Percentiles rank a stretch among this genome's conserved stretches.
phyloP scores from a whole-genome alignment of 2,797 vertebrate species.

The Falco berigora region DNA sequence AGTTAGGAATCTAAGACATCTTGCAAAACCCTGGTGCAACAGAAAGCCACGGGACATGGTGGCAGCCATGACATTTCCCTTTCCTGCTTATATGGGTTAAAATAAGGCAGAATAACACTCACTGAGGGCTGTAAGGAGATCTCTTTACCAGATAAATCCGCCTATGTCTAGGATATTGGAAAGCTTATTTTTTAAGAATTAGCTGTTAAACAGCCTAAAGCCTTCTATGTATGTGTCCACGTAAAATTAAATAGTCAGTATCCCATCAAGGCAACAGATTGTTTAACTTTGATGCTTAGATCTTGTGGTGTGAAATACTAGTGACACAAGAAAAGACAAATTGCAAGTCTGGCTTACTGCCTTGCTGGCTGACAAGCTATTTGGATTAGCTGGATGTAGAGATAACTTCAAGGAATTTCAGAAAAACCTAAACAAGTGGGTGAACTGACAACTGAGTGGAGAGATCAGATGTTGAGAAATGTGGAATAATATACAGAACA shows the following conservation, averaged over 20 bases:
- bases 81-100: neutral
- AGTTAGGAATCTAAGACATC: neutral
- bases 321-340: neutral
- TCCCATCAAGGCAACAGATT: neutral
- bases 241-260: neutral
- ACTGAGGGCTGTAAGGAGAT: neutral
- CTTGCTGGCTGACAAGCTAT: neutral
- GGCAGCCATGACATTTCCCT: neutral
- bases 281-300: neutral
- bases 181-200: neutral
- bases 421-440: neutral
- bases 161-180: neutral
- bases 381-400: neutral
- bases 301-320: neutral
- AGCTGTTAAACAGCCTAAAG: neutral
- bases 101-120: neutral
- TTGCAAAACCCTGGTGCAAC: neutral
- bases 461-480: neutral
- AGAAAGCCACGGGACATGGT: neutral
- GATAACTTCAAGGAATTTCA: neutral
- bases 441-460: neutral
- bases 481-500: neutral
- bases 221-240: neutral
- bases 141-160: neutral
- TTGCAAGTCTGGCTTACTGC: neutral